phyloP scores from a whole-genome alignment of 2,113 vertebrate genomes.

The Phoenicopterus ruber region DNA sequence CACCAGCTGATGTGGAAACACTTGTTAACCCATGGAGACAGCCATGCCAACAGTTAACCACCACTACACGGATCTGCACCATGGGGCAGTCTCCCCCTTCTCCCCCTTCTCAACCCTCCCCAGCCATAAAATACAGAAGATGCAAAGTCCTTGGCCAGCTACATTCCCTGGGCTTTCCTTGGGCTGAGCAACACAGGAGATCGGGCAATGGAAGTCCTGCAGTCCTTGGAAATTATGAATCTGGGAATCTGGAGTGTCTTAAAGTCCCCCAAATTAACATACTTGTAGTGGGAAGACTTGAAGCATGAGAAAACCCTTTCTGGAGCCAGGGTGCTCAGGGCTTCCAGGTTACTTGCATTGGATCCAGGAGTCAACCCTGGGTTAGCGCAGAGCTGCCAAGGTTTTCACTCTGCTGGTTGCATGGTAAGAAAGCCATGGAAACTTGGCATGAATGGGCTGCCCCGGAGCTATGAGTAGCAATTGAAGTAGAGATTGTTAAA shows the following conservation, averaged over 20 bases:
- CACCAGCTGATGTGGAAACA: not conserved
- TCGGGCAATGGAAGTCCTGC: not conserved
- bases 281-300: not conserved
- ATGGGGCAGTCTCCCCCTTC: not conserved
- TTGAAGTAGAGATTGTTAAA: slow-evolving; percentile 13
- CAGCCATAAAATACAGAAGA: not conserved
- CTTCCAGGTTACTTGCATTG: not conserved
- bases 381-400: not conserved
- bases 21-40: not conserved
- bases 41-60: not conserved
- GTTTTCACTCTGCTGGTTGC: not conserved
- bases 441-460: not conserved
- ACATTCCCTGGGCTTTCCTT: not conserved
- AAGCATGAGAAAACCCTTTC: not conserved
- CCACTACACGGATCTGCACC: not conserved
- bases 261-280: not conserved
- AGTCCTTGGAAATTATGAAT: not conserved
- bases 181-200: not conserved
- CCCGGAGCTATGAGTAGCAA: not conserved
- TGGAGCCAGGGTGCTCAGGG: not conserved
- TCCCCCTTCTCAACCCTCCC: not conserved
- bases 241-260: not conserved
- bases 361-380: not conserved
- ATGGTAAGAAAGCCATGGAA: slow-evolving; percentile 18
- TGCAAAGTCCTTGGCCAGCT: not conserved